These are phyloP conservation scores for Sycophaga agraensis DNA, from an alignment of 1,140 invertebrate species.

Conservation along the genomic window DNA sequence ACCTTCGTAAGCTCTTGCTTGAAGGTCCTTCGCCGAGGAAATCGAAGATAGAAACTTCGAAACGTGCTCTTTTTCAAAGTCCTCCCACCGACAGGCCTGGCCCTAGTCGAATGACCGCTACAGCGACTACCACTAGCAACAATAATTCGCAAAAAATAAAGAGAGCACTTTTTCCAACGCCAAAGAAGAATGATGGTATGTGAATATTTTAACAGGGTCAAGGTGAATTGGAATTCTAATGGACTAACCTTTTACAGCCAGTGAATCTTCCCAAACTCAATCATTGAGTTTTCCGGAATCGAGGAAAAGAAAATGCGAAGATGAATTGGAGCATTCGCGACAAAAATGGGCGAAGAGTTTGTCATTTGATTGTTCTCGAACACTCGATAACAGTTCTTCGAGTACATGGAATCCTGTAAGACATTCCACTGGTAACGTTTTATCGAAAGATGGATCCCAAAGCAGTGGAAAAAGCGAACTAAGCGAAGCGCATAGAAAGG, in stretches of 20 bases:
- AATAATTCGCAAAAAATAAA: constrained; percentile 57
- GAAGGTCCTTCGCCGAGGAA: constrained; percentile 46
- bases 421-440: constrained; percentile 37
- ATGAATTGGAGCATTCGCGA: constrained; percentile 55
- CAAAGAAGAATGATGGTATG: constrained; percentile 47
- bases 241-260: neutral
- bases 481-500: constrained; percentile 67
- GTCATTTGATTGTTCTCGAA: constrained; percentile 59
- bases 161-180: constrained; percentile 63
- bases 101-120: constrained; percentile 40
- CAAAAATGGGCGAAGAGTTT: constrained; percentile 63
- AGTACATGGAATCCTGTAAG: constrained; percentile 34
- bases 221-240: neutral
- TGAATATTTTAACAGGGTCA: constrained; percentile 1
- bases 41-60: constrained; percentile 57
- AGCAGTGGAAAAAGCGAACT: constrained; percentile 52
- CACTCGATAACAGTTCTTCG: constrained; percentile 34
- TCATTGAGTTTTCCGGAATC: constrained; percentile 36
- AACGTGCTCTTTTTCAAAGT: constrained; percentile 67
- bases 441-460: constrained; percentile 31
- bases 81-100: constrained; percentile 53
- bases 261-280: constrained; percentile 21
- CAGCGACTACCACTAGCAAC: neutral
- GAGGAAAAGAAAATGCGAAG: constrained; percentile 60
- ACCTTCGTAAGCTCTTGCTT: constrained; percentile 37